Percentiles rank a stretch among this genome's conserved stretches.
phyloP scores from a whole-genome alignment of 2,797 vertebrate genomes.

The Rhinophrynus dorsalis region DNA sequence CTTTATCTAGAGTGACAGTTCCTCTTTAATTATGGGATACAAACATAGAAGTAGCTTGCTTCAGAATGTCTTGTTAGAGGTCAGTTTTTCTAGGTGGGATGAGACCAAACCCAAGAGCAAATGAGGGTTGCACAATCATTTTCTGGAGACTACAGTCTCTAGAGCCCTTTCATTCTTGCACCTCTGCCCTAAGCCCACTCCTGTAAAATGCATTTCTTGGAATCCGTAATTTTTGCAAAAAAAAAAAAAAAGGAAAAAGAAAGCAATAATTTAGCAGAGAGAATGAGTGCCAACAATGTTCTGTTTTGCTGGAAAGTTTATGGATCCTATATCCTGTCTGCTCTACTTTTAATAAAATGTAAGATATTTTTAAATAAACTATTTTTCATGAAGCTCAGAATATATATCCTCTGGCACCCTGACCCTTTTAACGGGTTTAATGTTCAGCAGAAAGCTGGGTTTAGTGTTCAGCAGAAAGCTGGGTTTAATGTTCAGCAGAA shows the following conservation, averaged over 20 bases:
- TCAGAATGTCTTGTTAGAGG: too few species aligned
- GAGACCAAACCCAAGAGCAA: background rate
- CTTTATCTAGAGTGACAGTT: too few species aligned
- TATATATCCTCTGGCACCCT: conserved; percentile 30
- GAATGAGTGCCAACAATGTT: conserved; percentile 17
- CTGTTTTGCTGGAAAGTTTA: conserved; percentile 40
- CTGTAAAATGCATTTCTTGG: conserved; percentile 30
- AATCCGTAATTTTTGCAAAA: conserved; percentile 7
- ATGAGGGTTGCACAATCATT: background rate
- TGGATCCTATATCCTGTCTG: conserved; percentile 44
- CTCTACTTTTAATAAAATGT: conserved; percentile 40
- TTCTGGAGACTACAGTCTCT: background rate
- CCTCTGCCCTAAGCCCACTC: conserved; percentile 3
- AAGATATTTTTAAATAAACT: conserved; percentile 40
- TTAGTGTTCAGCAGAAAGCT: too few species aligned
- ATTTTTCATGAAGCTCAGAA: conserved; percentile 31
- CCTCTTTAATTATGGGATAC: too few species aligned
- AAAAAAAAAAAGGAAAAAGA: too few species aligned
- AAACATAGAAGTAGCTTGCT: too few species aligned
- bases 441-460: too few species aligned
- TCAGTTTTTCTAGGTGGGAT: background rate
- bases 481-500: too few species aligned
- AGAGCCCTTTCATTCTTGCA: too few species aligned
- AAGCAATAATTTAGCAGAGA: conserved; percentile 19
- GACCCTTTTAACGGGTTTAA: too few species aligned